Base-by-base conservation (phyloP, 1,140 invertebrate genomes). In the Lepidurus couesii region DNA sequence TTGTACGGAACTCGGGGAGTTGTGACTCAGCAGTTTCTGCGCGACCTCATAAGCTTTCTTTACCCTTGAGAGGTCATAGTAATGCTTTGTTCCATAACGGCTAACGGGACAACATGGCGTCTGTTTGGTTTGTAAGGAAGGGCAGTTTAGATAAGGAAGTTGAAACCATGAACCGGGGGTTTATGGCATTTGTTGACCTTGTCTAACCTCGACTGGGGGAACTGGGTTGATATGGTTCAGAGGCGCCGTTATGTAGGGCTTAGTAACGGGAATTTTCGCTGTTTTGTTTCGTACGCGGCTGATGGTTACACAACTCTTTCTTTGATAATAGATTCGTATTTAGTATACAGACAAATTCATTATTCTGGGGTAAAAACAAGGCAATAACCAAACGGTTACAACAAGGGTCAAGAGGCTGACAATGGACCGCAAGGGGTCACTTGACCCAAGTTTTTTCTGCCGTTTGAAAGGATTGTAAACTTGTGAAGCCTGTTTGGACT, bases 131-230 rank as follows among this genome's bases (percentile, higher is more conserved):
- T n/a, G 53, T 65, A 13, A 16, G 53, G 53, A 65, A 9, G 53
- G 16, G 53, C 16, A 16, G 53, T 65, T 65, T 13, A 65, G 53
- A 65, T 65, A 65, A 65, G 53, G 53, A 65, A 65, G 53, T 65
- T 65, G 53, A 21, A 65, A 65, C 16, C 53, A 21, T 65, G 53
- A 65, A 21, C 53, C 16, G 13, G 21, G 16, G 16, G 6, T 65
- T 65, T 65, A 1, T 16, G 9, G 21, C 21, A 16, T 65, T 65
- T 9, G 53, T 65, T 65, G 13, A 65, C 53, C 53, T 65, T 21
- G 53, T 65, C 13, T 65, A 65, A 16, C 53, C 8, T 65, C 16
- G 13, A 65, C 7, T 65, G 53, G 13, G 13, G 53, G 13, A 65
- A 47, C 5, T 5, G 8, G 13, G 53, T 65, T 65, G 2, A 65